Evolutionary conservation across 1,140 invertebrate genomes (phyloP), one percentile per base, ranked within the genome.

Genomic region (Aphelinus certus): DNA sequence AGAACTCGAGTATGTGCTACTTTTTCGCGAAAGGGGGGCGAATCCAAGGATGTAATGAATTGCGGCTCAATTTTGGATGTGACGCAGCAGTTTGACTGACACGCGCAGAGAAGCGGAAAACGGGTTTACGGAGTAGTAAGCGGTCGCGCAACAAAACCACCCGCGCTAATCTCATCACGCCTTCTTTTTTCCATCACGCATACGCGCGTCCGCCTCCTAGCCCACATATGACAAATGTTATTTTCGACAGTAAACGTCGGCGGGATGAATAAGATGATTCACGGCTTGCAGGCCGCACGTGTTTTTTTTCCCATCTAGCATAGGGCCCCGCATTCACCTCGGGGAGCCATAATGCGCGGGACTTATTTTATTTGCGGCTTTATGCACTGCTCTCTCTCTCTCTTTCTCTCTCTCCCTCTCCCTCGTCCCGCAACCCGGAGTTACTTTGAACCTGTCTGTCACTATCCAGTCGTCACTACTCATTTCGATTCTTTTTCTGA

Each of bases 181-280:
- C 69, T 76, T 51, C 62, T 66, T 63, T 60, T 76, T 47, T 56
- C 57, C 7, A 3, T 42, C 66, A 46, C 49, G 3, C 45, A 42
- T 43, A 2, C 45, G 26, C 51, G 42, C 61, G 26, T 43, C 6
- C 45, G 43, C 45, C 45, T 60, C 63, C 63, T 53, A 53, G 51
- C 42, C 61, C 60, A 9, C 49, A n/a, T 71, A 76, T 72, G 75
- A 76, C 75, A 71, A 76, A 76, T 67, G 69, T 76, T 76, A 72
- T 71, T 76, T 71, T 64, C 69, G 69, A 76, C 75, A 67, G 75
- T 76, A 71, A 76, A 76, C 48, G 75, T 76, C 69, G 71, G 68
- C 66, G 66, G 74, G 69, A 67, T 76, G 70, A 57, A 9, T 55
- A 58, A 42, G 57, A 60, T 76, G 75, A 76, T 72, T 76, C 69